Conservation (phyloP, 2,113 vertebrate genomes). For the Circaetus cinerascens region DNA sequence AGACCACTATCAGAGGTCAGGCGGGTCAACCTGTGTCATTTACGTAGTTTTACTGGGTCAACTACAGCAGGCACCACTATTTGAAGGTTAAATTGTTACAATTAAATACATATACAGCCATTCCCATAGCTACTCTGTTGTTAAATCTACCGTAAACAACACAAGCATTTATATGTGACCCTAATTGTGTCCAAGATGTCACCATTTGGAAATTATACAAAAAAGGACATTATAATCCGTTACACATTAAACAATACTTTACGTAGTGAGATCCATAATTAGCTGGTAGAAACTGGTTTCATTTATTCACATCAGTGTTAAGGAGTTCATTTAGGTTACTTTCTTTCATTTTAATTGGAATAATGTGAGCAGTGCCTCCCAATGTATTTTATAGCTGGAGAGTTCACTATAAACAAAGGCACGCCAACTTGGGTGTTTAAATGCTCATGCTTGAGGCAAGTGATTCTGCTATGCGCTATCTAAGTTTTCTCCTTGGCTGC, state of each 20-base stretch:
- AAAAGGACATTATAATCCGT: constrained; percentile 63
- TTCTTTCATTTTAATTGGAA: constrained; percentile 67
- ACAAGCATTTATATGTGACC: constrained; percentile 73
- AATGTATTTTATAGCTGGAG: constrained; percentile 52
- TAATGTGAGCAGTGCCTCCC: constrained; percentile 38
- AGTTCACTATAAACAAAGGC: constrained; percentile 56
- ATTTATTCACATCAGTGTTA: constrained; percentile 65
- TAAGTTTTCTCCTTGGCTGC: background rate
- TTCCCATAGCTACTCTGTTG: constrained; percentile 69
- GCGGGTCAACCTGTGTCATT: constrained; percentile 79
- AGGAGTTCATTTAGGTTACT: constrained; percentile 66
- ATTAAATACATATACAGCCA: constrained; percentile 80
- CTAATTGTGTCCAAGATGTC: constrained; percentile 72
- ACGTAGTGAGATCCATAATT: constrained; percentile 64
- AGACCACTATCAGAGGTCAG: constrained; percentile 69
- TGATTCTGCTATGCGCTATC: background rate
- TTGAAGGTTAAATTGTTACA: constrained; percentile 87
- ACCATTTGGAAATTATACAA: constrained; percentile 66
- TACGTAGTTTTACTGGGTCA: constrained; percentile 77
- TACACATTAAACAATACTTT: constrained; percentile 64
- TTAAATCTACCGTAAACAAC: constrained; percentile 76
- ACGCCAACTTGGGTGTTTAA: background rate
- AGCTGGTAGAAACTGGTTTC: constrained; percentile 58
- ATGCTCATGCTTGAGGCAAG: background rate
- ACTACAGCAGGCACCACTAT: constrained; percentile 66